Evolutionary conservation across 1,140 invertebrate genomes (phyloP), one percentile per base, ranked within the genome.

Genomic region (Pseudomyrmex concolor): DNA sequence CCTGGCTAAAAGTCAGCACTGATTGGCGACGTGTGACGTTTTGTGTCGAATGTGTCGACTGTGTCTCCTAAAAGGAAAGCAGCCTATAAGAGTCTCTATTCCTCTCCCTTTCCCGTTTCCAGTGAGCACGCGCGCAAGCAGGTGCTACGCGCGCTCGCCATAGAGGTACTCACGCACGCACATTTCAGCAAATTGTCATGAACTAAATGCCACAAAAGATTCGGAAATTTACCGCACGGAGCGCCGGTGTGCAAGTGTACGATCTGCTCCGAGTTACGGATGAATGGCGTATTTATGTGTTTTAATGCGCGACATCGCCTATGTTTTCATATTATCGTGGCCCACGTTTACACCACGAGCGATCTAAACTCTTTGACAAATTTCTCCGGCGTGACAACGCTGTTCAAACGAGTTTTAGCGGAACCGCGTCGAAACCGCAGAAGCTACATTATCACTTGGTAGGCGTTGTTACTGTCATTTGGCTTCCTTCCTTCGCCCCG

Each of bases 381-480:
- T 62, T n/a, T 12, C 19, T 13, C 12, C 7, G 2, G 19, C 43
- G n/a, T 7, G 19, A 1, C 9, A 34, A 59, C 19, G 10, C 19
- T 15, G 13, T 12, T 3, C 34, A 7, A 19, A 8, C 51, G 54
- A 34, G 50, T 71, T n/a, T 76, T 19, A 62, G 22, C 45, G 71
- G 66, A 81, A 78, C 17, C 59, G 77, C 54, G 66, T 78, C 60
- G n/a, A n/a, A n/a, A n/a, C n/a, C n/a, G 80, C 78, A 80, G 86
- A 55, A 54, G 45, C 50, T 78, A 54, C 62, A 86, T 74, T 67
- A 83, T 82, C 76, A 55, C 66, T 45, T 63, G 78, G 68, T 85
- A 83, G 89, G 91, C 91, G 88, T 90, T 91, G 89, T 90, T 91
- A 81, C 91, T 92, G 91, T 92, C 91, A 91, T 85, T 91, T 88